Conservation (phyloP, 2,113 vertebrate species). For the Gymnorhina tibicen region DNA sequence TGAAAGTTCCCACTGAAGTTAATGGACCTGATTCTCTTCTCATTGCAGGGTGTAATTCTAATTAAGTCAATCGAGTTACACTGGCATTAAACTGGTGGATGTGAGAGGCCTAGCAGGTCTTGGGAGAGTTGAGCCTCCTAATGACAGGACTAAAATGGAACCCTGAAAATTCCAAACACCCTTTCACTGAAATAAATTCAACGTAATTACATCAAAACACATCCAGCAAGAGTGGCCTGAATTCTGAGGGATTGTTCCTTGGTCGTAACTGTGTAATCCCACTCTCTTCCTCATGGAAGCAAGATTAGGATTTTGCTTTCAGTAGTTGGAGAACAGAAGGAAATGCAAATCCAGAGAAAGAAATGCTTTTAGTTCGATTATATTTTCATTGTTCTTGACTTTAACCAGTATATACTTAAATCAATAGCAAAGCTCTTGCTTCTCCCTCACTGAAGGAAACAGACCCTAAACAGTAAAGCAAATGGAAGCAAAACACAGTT, state of each 20-base stretch:
- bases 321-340: background rate
- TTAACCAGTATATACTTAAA: background rate
- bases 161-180: background rate
- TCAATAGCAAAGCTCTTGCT: background rate
- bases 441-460: background rate
- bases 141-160: slow-evolving; percentile 29
- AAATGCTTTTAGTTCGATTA: fast-evolving
- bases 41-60: slow-evolving; percentile 44
- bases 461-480: background rate
- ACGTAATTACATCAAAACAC: background rate
- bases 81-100: slow-evolving; percentile 23
- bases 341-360: background rate
- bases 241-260: background rate
- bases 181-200: background rate
- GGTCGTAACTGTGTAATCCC: background rate
- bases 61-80: slow-evolving; percentile 48
- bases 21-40: slow-evolving; percentile 55
- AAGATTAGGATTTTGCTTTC: background rate
- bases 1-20: slow-evolving; percentile 61
- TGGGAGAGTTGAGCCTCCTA: slow-evolving; percentile 25
- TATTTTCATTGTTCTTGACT: background rate
- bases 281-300: background rate
- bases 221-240: slow-evolving; percentile 1
- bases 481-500: background rate
- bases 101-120: slow-evolving; percentile 19